Percentiles rank a stretch among this genome's conserved stretches.
Conservation (phyloP, 2,888 invertebrate genomes). For the Ophion slaviceki region DNA sequence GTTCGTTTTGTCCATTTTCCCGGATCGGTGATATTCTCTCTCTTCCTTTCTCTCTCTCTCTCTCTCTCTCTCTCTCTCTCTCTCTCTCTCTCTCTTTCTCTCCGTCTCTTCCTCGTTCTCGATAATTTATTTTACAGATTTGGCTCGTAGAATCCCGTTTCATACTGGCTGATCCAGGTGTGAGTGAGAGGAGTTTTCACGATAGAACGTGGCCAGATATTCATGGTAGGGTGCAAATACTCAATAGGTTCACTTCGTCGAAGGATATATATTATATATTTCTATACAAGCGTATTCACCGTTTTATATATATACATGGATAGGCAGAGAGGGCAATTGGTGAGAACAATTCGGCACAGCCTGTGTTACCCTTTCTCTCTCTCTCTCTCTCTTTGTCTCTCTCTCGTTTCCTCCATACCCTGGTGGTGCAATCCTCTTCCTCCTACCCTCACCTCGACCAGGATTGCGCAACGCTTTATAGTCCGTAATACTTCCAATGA, state of each 20-base stretch:
- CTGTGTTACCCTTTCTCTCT: slow-evolving; percentile 38
- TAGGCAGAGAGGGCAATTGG: slow-evolving; percentile 21
- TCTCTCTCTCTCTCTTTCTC: too few relatives aligned
- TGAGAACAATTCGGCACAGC: slow-evolving; percentile 59
- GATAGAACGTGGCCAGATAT: slow-evolving; percentile 32
- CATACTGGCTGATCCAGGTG: slow-evolving; percentile 56
- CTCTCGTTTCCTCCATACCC: slow-evolving; percentile 38
- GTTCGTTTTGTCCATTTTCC: slow-evolving; percentile 57
- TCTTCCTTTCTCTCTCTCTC: background rate
- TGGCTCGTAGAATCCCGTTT: slow-evolving; percentile 56
- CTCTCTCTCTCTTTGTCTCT: slow-evolving; percentile 17
- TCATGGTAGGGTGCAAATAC: slow-evolving; percentile 36
- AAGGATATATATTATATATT: slow-evolving; percentile 30
- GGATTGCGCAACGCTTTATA: slow-evolving; percentile 69
- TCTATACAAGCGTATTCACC: slow-evolving; percentile 6
- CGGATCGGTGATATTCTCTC: slow-evolving; percentile 33
- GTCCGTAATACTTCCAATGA: slow-evolving; percentile 68
- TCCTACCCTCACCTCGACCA: slow-evolving; percentile 2
- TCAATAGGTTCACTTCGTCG: slow-evolving; percentile 43
- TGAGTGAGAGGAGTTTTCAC: slow-evolving; percentile 38
- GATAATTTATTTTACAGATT: slow-evolving; percentile 63
- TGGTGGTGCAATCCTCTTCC: background rate
- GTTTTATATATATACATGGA: slow-evolving; percentile 28
- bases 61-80: background rate
- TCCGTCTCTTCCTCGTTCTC: slow-evolving; percentile 13